Base-by-base conservation (phyloP, 92 coral and sea anemone genomes). In the Micromussa lordhowensis region DNA sequence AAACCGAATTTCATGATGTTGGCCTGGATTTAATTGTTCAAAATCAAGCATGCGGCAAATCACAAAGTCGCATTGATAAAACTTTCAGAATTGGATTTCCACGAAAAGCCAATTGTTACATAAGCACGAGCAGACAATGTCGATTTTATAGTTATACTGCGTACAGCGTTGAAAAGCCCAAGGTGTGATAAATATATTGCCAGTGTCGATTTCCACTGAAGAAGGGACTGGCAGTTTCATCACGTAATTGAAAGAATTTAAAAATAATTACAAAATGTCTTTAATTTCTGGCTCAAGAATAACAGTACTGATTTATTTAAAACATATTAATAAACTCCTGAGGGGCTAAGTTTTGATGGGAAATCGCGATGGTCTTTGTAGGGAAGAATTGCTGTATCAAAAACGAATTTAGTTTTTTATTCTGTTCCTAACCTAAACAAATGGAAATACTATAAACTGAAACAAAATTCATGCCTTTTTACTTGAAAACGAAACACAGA, bases 41-140 rank as follows among this genome's bases (percentile, higher is more conserved):
- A 59, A 75, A 18, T 57, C 79, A 32, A 36, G 31, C 80, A 84
- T 74, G 82, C 82, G 88, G 55, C 44, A 48, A 64, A 31, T 61
- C 61, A 61, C 88, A 76, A 63, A 53, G 59, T 29, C 21, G 51
- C 26, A 21, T 14, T 68, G 53, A 85, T 58, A 75, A 55, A 85
- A 3, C 29, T 59, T 48, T 57, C 22, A 26, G 81, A 55, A 75
- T 19, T 77, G 16, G 26, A 22, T 72, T 83, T 53, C 59, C 22
- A 83, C 80, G n/a, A 83, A 44, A 71, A 59, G 73, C 17, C 55
- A 59, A 63, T 85, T 85, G 64, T 74, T 85, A 31, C 70, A 54
- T 3, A 57, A 32, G 21, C 36, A n/a, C 44, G 11, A 8, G 35
- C 38, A 49, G 17, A 14, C 30, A 21, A 83, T 53, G 54, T 83